A percentile compares a stretch with the other conserved stretches of the same genome.
Evolutionary conservation across 2,113 vertebrate species (phyloP).

Genomic region (Pterocles gutturalis): DNA sequence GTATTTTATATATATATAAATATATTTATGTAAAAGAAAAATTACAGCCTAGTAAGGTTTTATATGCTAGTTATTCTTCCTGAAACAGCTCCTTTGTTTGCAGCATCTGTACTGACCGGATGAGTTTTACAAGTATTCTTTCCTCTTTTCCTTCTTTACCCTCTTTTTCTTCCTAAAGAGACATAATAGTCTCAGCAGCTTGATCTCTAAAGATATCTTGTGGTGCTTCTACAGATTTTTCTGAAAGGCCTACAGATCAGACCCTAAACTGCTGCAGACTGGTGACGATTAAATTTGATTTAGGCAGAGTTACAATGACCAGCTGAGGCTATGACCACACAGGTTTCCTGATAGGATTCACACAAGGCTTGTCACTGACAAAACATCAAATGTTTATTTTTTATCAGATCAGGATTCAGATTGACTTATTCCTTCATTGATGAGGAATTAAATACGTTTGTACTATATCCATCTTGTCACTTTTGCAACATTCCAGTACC

Average conservation of each 20-base stretch:
- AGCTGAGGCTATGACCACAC: too few relatives aligned
- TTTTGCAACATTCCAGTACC: neutral
- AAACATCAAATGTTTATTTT: neutral
- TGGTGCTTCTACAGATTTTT: neutral
- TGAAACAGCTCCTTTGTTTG: neutral
- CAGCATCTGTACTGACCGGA: neutral
- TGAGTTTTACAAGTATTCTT: neutral
- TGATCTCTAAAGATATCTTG: neutral
- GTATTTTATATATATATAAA: too few relatives aligned
- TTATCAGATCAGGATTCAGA: neutral
- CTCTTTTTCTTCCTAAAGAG: neutral
- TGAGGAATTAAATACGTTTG: neutral
- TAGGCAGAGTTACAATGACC: neutral
- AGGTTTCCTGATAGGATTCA: neutral
- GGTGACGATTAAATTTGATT: neutral
- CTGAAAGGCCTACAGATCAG: neutral
- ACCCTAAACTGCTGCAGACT: neutral
- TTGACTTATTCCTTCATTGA: neutral
- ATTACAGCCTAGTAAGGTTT: neutral
- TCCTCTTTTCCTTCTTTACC: neutral
- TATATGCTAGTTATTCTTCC: neutral
- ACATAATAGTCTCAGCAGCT: neutral
- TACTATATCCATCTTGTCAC: neutral
- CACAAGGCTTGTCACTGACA: neutral
- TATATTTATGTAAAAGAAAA: too few relatives aligned